Conservation (phyloP, 2,113 vertebrate species). For the Phycodurus eques region DNA sequence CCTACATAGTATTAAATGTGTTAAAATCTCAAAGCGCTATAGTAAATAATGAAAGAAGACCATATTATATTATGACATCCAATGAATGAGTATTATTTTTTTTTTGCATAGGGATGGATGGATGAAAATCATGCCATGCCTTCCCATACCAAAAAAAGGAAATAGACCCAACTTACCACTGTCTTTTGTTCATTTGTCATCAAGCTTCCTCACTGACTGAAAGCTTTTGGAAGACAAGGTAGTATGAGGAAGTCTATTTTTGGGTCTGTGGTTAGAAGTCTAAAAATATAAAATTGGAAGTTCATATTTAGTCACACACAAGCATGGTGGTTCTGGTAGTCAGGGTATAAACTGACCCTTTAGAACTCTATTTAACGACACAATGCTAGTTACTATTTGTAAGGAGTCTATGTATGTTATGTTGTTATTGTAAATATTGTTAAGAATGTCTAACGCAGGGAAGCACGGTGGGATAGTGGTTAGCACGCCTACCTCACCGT, state of each 20-base stretch:
- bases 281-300: conserved; percentile 34
- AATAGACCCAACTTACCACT: conserved; percentile 23
- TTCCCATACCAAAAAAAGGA: neutral
- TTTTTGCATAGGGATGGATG: neutral
- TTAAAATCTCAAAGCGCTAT: neutral
- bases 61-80: neutral
- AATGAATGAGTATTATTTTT: neutral
- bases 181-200: conserved; percentile 24
- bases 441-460: neutral
- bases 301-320: conserved; percentile 29
- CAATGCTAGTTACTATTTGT: neutral
- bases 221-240: conserved; percentile 15
- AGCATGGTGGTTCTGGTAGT: neutral
- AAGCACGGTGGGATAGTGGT: neutral
- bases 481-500: neutral
- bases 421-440: neutral
- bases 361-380: neutral
- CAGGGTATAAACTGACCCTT: neutral
- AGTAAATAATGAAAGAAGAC: no score
- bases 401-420: neutral
- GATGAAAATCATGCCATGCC: neutral
- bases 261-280: conserved; percentile 17
- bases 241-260: conserved; percentile 41
- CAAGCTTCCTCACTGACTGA: conserved; percentile 37
- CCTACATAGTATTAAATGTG: neutral